phyloP scores from a whole-genome alignment of 2,797 vertebrate genomes.

The Microhierax caerulescens region DNA sequence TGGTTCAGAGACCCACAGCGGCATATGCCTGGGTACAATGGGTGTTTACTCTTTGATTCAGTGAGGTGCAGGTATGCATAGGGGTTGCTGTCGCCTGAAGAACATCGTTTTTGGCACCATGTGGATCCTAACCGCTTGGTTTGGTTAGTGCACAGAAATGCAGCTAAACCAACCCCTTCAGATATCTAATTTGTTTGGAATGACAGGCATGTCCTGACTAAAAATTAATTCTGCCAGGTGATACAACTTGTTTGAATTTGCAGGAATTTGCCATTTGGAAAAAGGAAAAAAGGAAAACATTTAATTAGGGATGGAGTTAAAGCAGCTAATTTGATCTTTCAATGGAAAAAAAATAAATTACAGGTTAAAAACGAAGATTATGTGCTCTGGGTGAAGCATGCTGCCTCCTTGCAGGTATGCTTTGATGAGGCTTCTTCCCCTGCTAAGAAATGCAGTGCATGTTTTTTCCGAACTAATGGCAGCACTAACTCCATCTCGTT shows the following conservation, averaged over 20 bases:
- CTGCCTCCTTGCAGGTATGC: slow-evolving; percentile 46
- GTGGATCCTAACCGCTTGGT: not conserved
- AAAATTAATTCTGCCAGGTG: slow-evolving; percentile 68
- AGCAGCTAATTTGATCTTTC: slow-evolving; percentile 63
- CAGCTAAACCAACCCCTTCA: slow-evolving; percentile 53
- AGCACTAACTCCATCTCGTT: not conserved
- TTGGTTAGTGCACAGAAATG: slow-evolving; percentile 48
- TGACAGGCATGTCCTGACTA: slow-evolving; percentile 74
- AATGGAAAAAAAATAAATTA: slow-evolving; percentile 37
- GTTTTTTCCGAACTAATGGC: not conserved
- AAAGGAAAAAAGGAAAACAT: slow-evolving; percentile 44
- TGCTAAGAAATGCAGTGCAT: not conserved
- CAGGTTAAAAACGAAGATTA: slow-evolving; percentile 49
- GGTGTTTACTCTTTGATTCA: slow-evolving; percentile 60
- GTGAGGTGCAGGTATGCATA: slow-evolving; percentile 22
- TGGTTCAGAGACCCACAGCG: slow-evolving; percentile 15
- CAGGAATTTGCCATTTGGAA: slow-evolving; percentile 68
- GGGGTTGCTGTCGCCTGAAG: slow-evolving; percentile 17
- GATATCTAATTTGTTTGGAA: slow-evolving; percentile 74
- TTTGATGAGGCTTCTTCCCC: slow-evolving; percentile 50
- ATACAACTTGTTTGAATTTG: slow-evolving; percentile 74
- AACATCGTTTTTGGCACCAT: rapidly evolving
- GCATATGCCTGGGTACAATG: not conserved
- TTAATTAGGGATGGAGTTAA: slow-evolving; percentile 63
- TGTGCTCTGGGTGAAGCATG: slow-evolving; percentile 27